These are phyloP conservation scores for Stenoptilia bipunctidactyla DNA, from an alignment of 2,888 invertebrate species.

Conservation along the genomic window DNA sequence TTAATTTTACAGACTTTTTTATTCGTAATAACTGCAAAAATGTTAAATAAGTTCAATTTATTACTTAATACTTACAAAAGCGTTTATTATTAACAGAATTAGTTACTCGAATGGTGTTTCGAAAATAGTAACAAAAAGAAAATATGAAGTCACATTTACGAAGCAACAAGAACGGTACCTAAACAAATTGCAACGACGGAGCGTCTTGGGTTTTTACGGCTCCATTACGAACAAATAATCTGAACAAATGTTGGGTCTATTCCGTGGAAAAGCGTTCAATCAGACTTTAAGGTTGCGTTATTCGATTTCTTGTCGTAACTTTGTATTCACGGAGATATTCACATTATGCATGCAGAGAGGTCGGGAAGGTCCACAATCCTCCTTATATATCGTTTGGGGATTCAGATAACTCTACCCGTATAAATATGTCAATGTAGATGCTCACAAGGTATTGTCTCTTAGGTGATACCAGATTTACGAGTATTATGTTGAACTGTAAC, in stretches of 20 bases:
- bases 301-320: conserved; percentile 34
- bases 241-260: conserved; percentile 39
- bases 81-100: conserved; percentile 15
- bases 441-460: too few relatives aligned
- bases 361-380: conserved; percentile 35
- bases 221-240: conserved; percentile 35
- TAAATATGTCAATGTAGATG: neutral
- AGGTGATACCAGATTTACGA: too few relatives aligned
- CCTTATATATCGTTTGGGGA: conserved; percentile 3
- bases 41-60: too few relatives aligned
- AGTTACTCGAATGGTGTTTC: neutral
- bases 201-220: conserved; percentile 9
- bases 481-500: too few relatives aligned
- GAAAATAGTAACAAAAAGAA: too few relatives aligned
- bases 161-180: neutral
- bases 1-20: too few relatives aligned
- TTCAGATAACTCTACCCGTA: neutral
- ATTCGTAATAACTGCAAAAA: too few relatives aligned
- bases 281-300: conserved; percentile 35
- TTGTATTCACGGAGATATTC: conserved; percentile 49
- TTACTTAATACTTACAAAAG: too few relatives aligned
- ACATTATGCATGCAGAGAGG: conserved; percentile 47
- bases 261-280: conserved; percentile 37
- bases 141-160: neutral
- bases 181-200: conserved; percentile 1